Conservation (phyloP, 2,888 invertebrate species). For the Heteropelma amictum region DNA sequence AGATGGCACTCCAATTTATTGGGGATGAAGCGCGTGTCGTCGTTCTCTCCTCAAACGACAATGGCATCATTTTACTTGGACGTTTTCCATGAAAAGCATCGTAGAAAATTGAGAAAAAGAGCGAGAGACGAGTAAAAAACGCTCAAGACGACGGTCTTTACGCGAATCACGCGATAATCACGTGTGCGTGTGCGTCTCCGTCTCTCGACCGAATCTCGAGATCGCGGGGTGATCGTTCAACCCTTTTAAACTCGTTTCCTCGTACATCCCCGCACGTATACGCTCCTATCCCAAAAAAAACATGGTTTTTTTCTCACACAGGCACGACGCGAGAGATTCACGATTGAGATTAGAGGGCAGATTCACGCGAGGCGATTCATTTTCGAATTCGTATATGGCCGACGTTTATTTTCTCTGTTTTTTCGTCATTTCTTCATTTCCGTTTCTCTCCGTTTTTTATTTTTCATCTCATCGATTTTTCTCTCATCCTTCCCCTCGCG, state of each 20-base stretch:
- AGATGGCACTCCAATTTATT: conserved; percentile 67
- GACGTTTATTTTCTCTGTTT: too few relatives aligned
- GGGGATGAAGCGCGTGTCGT: conserved; percentile 57
- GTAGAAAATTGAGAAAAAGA: background rate
- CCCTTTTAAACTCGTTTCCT: conserved; percentile 36
- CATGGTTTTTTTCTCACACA: conserved; percentile 11
- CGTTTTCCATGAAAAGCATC: conserved; percentile 28
- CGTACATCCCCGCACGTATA: too few relatives aligned
- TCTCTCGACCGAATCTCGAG: background rate
- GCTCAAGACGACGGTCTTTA: conserved; percentile 35
- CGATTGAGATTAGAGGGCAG: conserved; percentile 54
- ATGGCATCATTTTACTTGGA: conserved; percentile 40
- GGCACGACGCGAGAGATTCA: conserved; percentile 51
- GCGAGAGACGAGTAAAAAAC: conserved; percentile 57
- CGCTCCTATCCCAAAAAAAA: conserved; percentile 1
- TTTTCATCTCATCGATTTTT: conserved; percentile 15
- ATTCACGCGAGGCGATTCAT: conserved; percentile 56
- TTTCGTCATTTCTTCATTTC: background rate
- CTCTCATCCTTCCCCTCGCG: conserved; percentile 16
- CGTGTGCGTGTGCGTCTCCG: conserved; percentile 40
- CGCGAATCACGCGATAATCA: conserved; percentile 51
- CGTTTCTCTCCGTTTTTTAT: background rate
- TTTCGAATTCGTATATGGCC: conserved; percentile 47
- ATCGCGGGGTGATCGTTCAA: conserved; percentile 12
- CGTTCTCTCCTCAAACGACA: conserved; percentile 48